Conservation (phyloP, 30 jellyfish, hydroid and myxozoan species). For the Chrysaora quinquecirrha region DNA sequence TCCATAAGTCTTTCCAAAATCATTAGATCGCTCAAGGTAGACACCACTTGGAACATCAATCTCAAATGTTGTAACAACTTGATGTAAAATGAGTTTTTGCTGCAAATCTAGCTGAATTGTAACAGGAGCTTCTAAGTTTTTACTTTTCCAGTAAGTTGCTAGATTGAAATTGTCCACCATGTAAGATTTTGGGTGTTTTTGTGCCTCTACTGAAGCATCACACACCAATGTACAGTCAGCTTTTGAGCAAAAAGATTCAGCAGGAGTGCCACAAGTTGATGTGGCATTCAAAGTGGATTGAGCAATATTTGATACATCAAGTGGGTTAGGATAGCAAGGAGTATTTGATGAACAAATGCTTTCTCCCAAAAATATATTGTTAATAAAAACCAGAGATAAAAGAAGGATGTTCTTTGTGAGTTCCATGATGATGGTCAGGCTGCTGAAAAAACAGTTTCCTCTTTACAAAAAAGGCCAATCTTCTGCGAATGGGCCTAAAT, state of each 20-base stretch:
- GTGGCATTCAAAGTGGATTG: slow-evolving; percentile 29
- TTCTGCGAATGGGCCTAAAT: too few relatives aligned
- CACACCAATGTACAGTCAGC: slow-evolving; percentile 67
- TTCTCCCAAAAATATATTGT: not conserved
- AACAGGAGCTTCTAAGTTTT: slow-evolving; percentile 89
- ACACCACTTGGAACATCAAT: slow-evolving; percentile 80
- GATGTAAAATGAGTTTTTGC: slow-evolving; percentile 81
- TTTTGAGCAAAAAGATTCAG: not conserved
- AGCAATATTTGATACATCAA: slow-evolving; percentile 16
- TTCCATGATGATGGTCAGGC: too few relatives aligned
- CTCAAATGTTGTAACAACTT: slow-evolving; percentile 72
- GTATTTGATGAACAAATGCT: slow-evolving; percentile 47
- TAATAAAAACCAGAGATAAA: not conserved
- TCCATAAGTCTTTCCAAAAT: slow-evolving; percentile 65
- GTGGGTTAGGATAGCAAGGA: slow-evolving; percentile 83
- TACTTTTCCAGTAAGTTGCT: slow-evolving; percentile 94
- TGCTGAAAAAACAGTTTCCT: too few relatives aligned
- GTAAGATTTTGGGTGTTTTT: slow-evolving; percentile 57
- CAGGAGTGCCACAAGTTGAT: slow-evolving; percentile 84
- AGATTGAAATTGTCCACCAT: slow-evolving; percentile 60
- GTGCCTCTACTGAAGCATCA: slow-evolving; percentile 68
- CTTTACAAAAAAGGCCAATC: too few relatives aligned
- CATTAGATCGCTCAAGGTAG: slow-evolving; percentile 82
- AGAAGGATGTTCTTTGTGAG: not conserved
- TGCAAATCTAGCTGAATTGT: slow-evolving; percentile 73